A percentile compares a stretch with the other conserved stretches of the same genome.
These are phyloP conservation scores for Cyprinella venusta DNA, from an alignment of 2,797 vertebrate genomes.

Conservation along the genomic window DNA sequence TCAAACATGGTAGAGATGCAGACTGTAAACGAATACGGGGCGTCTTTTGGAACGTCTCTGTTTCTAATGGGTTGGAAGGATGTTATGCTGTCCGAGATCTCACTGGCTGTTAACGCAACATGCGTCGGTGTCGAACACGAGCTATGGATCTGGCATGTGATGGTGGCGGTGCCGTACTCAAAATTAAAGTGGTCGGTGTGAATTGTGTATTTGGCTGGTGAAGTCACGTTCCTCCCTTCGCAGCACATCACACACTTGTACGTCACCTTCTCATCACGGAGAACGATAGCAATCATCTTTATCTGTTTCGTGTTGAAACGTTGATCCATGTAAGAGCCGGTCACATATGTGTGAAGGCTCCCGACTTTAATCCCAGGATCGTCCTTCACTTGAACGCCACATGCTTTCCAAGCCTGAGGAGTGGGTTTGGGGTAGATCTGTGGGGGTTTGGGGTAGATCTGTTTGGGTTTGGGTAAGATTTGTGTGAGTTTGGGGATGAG, in stretches of 20 bases:
- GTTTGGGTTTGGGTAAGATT: slow-evolving; percentile 26
- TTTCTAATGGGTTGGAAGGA: slow-evolving; percentile 61
- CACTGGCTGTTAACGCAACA: slow-evolving; percentile 53
- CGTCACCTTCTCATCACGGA: slow-evolving; percentile 18
- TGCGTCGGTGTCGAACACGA: slow-evolving; percentile 56
- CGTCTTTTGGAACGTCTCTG: slow-evolving; percentile 3
- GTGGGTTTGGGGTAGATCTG: not conserved
- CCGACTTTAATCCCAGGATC: slow-evolving; percentile 39
- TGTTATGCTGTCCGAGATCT: not conserved
- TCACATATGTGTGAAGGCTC: slow-evolving; percentile 36
- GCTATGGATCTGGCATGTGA: slow-evolving; percentile 60
- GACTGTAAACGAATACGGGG: slow-evolving; percentile 64
- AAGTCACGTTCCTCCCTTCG: not conserved
- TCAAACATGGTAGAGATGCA: slow-evolving; percentile 71
- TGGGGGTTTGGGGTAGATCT: no score
- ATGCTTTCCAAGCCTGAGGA: no score
- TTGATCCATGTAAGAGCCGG: slow-evolving; percentile 51
- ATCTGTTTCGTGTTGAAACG: slow-evolving; percentile 1
- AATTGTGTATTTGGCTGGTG: slow-evolving; percentile 17
- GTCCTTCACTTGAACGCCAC: slow-evolving; percentile 20
- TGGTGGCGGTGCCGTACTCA: slow-evolving; percentile 64
- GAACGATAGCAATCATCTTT: slow-evolving; percentile 57
- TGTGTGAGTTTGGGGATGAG: slow-evolving; percentile 24
- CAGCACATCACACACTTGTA: slow-evolving; percentile 65
- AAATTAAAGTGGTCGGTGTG: slow-evolving; percentile 63